Evolutionary conservation across 2,888 invertebrate genomes (phyloP), one percentile per base, ranked within the genome.

Genomic region (Drosophila merina): DNA sequence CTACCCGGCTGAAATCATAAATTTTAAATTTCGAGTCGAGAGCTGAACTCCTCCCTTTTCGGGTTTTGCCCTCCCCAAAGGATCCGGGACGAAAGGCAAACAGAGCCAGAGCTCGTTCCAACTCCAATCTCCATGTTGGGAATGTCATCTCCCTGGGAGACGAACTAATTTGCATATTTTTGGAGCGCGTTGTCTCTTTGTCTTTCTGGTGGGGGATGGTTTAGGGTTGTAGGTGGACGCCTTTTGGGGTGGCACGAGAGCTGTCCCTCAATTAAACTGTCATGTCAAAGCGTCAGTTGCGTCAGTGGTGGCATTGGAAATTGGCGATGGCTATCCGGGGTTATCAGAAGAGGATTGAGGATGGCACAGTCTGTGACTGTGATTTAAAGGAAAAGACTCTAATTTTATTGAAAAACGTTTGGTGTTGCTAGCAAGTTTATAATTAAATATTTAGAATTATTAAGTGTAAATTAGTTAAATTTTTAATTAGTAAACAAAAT

Each of bases 141-240:
- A 44, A 25, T 52, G 54, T 69, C 64, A 42, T 69, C 62, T 44
- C 44, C 28, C 67, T 14, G 70, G 71, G 51, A 66, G 50, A 60
- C 63, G 52, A 74, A 79, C 79, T 85, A 81, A 88, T 84, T 84
- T 88, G 59, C 84, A 84, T 88, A 82, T 76, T 76, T 59, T 62
- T 67, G 38, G 59, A 68, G 57, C 42, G 40, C 58, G 33, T 45
- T 25, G 49, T 45, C 67, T 36, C 10, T 47, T 58, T 69, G 57
- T 64, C 48, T 56, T 33, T 33, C 45, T 33, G 26, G 14, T 14
- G 14, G 14, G 33, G 3, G 30, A 2, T 0, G 44, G 14, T 12
- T 20, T 38, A 25, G 8, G 38, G 48, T 26, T 8, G 44, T n/a
- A 25, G 20, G 20, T 20, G 20, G 2, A 20, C 20, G 20, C 20